Evolutionary conservation across 2,113 vertebrate species (phyloP).

Genomic region (Andinoacara biseriatus): DNA sequence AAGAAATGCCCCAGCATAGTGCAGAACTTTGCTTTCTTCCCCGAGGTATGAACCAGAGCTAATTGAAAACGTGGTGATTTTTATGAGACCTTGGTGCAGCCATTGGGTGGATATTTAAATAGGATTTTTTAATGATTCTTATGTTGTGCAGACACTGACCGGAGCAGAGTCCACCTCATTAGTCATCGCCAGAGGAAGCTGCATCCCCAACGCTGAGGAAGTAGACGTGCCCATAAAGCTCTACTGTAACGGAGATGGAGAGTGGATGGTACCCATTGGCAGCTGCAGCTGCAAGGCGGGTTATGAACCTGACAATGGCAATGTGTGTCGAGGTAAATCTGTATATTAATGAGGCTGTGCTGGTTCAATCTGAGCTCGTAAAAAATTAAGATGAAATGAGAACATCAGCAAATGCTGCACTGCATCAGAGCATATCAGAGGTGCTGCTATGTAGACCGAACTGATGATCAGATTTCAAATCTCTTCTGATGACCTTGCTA

Average conservation of each 20-base stretch:
- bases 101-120: neutral
- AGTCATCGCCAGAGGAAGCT: slow-evolving; percentile 93
- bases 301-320: slow-evolving; percentile 90
- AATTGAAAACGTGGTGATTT: neutral
- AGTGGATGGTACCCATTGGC: slow-evolving; percentile 99
- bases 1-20: slow-evolving; percentile 96
- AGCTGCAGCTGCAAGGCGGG: slow-evolving; percentile 96
- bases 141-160: slow-evolving; percentile 86
- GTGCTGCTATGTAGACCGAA: neutral
- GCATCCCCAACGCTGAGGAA: slow-evolving; percentile 94
- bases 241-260: slow-evolving; percentile 96
- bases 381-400: neutral
- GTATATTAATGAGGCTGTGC: neutral
- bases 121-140: neutral
- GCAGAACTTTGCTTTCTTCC: slow-evolving; percentile 95
- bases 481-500: slow-evolving; percentile 9
- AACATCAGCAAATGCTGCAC: neutral
- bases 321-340: slow-evolving; percentile 91
- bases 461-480: neutral
- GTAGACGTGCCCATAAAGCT: slow-evolving; percentile 96
- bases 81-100: neutral
- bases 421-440: neutral
- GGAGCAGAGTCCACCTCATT: slow-evolving; percentile 96
- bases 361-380: neutral
- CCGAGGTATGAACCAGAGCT: slow-evolving; percentile 76